Evolutionary conservation across 2,113 vertebrate genomes (phyloP), one percentile per base, ranked within the genome.

Genomic region (Festucalex cinctus): DNA sequence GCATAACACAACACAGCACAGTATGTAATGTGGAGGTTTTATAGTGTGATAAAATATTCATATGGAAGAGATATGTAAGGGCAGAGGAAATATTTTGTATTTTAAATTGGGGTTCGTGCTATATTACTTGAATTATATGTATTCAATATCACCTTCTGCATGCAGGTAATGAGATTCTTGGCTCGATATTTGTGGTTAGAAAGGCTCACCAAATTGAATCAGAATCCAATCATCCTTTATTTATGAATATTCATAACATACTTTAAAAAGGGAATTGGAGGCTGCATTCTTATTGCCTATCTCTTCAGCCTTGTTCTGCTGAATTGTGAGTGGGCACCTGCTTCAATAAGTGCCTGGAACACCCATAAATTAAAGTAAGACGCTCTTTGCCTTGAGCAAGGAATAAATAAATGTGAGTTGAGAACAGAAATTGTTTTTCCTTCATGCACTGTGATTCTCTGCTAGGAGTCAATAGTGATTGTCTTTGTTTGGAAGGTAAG

Each of bases 311-410:
- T 77, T 66, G 65, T 87, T 80, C 59, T 77, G 57, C 79, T 76
- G 75, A 79, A 74, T 83, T 76, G 81, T 72, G 80, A 75, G 77
- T 78, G 79, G 79, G 76, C 82, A 80, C 56, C 67, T 26, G 77
- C 77, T 82, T 85, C 84, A 76, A 66, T 81, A 79, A 88, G 77
- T 86, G 86, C 83, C 66, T 57, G 64, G 74, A 85, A 78, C 78
- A 78, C 73, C 80, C 85, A 91, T 90, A 89, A 89, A 91, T 91
- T 88, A 87, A 88, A 88, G 83, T 75, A 73, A 84, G 81, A 76
- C 76, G 69, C 63, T 71, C 79, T 85, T 90, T 84, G 87, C 90
- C 90, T 83, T 72, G 85, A 93, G 91, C 86, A 63, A 86, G 76
- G 77, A 86, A 88, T 90, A 89, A 88, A 93, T 90, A 89, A 86